Evolutionary conservation across 2,888 invertebrate species (phyloP).

Genomic region (Cordilura impudica): DNA sequence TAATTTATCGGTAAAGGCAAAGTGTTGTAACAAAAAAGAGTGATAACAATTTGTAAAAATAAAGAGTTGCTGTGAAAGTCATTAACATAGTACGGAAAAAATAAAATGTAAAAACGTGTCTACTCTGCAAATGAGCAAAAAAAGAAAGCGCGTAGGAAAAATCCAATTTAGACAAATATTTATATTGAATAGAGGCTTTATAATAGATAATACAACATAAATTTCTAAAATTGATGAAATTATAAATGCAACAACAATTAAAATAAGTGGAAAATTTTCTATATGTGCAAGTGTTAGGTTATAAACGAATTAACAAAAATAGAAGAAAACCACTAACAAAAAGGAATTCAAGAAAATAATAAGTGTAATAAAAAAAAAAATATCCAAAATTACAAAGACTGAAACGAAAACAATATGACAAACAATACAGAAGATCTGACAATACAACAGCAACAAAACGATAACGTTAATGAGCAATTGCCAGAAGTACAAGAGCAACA

Average conservation of each 20-base stretch:
- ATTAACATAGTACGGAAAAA: not conserved
- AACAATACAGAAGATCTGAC: conserved; percentile 52
- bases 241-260: not conserved
- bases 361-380: conserved; percentile 16
- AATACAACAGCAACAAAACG: conserved; percentile 27
- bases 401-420: conserved; percentile 50
- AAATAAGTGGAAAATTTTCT: conserved; percentile 41
- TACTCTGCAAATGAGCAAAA: not conserved
- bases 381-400: conserved; percentile 23
- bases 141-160: not conserved
- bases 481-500: conserved; percentile 7
- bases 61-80: conserved; percentile 2
- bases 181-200: not conserved
- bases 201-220: no score
- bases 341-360: conserved; percentile 40
- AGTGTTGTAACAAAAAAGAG: conserved; percentile 54
- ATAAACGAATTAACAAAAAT: conserved; percentile 56
- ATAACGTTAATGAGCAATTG: conserved; percentile 38
- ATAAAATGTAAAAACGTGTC: conserved; percentile 51
- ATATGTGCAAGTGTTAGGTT: conserved; percentile 66
- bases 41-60: conserved; percentile 46
- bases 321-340: conserved; percentile 5
- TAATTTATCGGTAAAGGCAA: conserved; percentile 5
- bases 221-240: conserved; percentile 22
- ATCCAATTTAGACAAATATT: not conserved